phyloP scores from a whole-genome alignment of 2,888 invertebrate species.

The Acanthosoma haemorrhoidale region DNA sequence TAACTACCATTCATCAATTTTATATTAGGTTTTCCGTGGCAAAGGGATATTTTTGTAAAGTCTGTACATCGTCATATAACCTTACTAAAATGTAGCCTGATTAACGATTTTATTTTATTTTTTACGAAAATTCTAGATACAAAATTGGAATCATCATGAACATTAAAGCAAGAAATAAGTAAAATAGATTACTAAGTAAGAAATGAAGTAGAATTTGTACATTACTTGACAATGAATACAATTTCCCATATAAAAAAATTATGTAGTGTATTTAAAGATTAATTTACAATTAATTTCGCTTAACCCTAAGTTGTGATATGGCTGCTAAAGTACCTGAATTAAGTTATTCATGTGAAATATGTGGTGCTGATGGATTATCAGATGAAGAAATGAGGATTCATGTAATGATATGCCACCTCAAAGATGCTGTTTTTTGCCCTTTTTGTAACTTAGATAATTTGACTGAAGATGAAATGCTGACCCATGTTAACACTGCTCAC shows the following conservation, averaged over 20 bases:
- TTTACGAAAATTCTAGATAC: background rate
- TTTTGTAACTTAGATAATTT: slow-evolving; percentile 72
- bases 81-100: slow-evolving; percentile 1
- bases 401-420: slow-evolving; percentile 70
- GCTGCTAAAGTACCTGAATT: slow-evolving; percentile 55
- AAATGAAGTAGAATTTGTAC: background rate
- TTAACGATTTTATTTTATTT: background rate
- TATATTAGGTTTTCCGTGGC: background rate
- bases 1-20: too few species aligned
- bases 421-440: slow-evolving; percentile 72
- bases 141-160: background rate
- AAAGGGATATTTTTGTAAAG: background rate
- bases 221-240: background rate
- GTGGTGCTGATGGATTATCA: slow-evolving; percentile 73
- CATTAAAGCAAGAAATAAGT: background rate
- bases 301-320: slow-evolving; percentile 43
- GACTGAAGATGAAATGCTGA: slow-evolving; percentile 66
- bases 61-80: too few species aligned
- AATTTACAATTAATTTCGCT: background rate
- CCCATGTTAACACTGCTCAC: slow-evolving; percentile 80
- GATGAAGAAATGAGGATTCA: slow-evolving; percentile 75
- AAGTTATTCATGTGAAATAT: slow-evolving; percentile 71
- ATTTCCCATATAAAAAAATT: background rate
- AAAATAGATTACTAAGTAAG: background rate
- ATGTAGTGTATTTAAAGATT: background rate